Base-by-base conservation (phyloP, 2,888 invertebrate genomes). In the Cryptocephalus moraei region DNA sequence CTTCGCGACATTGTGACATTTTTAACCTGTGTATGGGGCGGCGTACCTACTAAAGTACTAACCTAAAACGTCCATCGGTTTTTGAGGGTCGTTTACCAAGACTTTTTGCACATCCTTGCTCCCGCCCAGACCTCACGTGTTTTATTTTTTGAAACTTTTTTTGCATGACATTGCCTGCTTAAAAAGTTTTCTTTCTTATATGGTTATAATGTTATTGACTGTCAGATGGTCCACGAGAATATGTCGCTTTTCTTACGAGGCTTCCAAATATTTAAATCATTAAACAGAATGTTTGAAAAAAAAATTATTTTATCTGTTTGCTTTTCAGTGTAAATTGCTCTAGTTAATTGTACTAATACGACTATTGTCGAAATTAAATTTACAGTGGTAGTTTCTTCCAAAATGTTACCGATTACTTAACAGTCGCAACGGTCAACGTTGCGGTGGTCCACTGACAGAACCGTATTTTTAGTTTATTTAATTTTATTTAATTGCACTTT, bases 11-110 rank as follows among this genome's bases (percentile, higher is more conserved):
- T 80, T 84, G 84, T 85, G 85, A 84, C 85, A 85, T 82, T 84
- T 84, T 85, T 85, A 75, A 77, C 81, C 82, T 85, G 84, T 86
- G 85, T 83, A 84, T 84, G 85, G 85, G 85, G 84, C 84, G 79
- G 79, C 83, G 84, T 83, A 82, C 80, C 78, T 77, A 51, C 56
- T 62, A 51, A 70, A 73, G 69, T 70, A 66, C 68, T 74, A 72
- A 74, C 56, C 56, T 58, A 65, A 34, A 71, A 76, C 75, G 75
- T 74, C 75, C 76, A 75, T 71, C 75, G 75, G 74, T 74, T 76
- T 76, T 75, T 82, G 81, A 81, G 78, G 81, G 82, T 82, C 82
- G 82, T 83, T 82, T 78, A 73, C 73, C 49, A 53, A 50, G 61
- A 65, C 64, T 77, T 76, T 75, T 79, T 77, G 76, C 79, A 78